Percentiles rank a stretch among this genome's conserved stretches.
Conservation (phyloP, 1,140 invertebrate genomes). For the Chlorops oryzae region DNA sequence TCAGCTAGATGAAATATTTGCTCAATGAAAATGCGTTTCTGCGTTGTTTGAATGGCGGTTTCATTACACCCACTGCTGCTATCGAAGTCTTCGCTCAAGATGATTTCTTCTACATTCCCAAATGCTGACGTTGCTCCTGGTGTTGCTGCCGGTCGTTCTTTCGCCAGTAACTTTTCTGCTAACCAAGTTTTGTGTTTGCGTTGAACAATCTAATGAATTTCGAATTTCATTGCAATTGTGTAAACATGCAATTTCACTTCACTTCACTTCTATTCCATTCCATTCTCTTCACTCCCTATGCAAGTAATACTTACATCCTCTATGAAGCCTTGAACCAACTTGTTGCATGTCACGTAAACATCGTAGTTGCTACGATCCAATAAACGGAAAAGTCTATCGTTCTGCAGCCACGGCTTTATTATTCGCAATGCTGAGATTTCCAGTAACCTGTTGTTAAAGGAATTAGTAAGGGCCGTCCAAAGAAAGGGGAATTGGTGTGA, state of each 20-base stretch:
- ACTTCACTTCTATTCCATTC: background rate
- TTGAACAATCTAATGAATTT: constrained; percentile 24
- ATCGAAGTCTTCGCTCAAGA: background rate
- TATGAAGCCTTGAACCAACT: constrained; percentile 36
- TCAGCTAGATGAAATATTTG: constrained; percentile 42
- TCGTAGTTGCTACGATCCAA: constrained; percentile 29
- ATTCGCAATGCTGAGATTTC: constrained; percentile 38
- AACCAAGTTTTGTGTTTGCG: constrained; percentile 37
- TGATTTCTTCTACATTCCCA: too few relatives aligned
- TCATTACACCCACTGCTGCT: background rate
- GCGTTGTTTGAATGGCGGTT: constrained; percentile 18
- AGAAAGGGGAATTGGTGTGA: too few relatives aligned
- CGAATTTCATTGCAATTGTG: background rate
- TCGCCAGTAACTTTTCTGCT: constrained; percentile 15
- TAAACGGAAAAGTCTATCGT: constrained; percentile 30
- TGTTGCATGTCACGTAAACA: constrained; percentile 23
- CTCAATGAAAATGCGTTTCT: constrained; percentile 41
- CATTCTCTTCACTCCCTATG: too few relatives aligned
- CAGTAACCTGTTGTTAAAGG: constrained; percentile 29
- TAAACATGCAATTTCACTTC: background rate
- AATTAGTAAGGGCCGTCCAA: background rate
- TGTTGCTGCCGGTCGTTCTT: background rate
- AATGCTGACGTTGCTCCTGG: too few relatives aligned
- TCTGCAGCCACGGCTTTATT: constrained; percentile 42
- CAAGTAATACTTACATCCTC: constrained; percentile 10